These are phyloP conservation scores for Plagodis dolabraria DNA, from an alignment of 2,888 invertebrate species.

Conservation along the genomic window DNA sequence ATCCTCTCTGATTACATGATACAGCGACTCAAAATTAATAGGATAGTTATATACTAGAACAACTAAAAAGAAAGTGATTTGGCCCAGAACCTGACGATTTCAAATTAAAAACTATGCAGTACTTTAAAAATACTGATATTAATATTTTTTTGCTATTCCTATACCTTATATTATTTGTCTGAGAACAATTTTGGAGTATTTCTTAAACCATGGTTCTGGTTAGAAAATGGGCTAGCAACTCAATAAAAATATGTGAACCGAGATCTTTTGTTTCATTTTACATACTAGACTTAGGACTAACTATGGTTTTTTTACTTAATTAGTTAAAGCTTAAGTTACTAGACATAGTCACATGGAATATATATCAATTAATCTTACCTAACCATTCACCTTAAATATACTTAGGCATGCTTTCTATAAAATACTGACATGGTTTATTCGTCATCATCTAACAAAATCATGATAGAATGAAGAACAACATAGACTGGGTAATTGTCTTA, in stretches of 20 bases:
- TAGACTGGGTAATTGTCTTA: too few species aligned
- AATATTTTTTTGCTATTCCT: neutral
- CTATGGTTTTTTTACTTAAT: constrained; percentile 4
- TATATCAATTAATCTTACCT: neutral
- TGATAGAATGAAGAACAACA: too few species aligned
- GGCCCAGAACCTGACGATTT: too few species aligned
- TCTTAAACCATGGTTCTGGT: neutral
- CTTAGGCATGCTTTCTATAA: too few species aligned
- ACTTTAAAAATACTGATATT: neutral
- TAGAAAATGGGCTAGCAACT: constrained; percentile 10
- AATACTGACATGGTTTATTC: too few species aligned
- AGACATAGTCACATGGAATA: neutral
- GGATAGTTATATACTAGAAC: too few species aligned
- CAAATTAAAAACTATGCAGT: neutral
- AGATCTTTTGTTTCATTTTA: constrained; percentile 29
- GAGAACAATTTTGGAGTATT: constrained; percentile 2
- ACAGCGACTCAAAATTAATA: too few species aligned
- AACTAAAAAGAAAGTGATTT: too few species aligned
- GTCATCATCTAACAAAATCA: too few species aligned
- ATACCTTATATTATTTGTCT: neutral
- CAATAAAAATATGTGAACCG: constrained; percentile 23
- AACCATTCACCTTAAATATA: neutral
- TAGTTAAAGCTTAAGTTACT: neutral
- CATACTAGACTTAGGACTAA: constrained; percentile 7
- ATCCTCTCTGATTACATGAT: too few species aligned